Evolutionary conservation across 2,113 vertebrate species (phyloP).

Genomic region (Odontesthes bonariensis): DNA sequence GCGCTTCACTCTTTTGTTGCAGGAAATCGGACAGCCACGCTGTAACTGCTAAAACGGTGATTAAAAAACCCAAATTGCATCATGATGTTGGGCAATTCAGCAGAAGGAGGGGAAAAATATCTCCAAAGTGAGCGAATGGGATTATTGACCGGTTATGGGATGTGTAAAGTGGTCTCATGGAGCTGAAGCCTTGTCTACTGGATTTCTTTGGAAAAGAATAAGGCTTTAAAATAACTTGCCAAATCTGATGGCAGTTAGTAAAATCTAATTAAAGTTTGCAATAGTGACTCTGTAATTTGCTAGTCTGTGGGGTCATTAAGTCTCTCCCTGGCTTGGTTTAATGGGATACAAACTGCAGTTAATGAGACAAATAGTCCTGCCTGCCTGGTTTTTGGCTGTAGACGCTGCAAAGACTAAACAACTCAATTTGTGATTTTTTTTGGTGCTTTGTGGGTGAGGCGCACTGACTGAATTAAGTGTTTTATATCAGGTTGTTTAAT

Average conservation of each 20-base stretch:
- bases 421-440: slow-evolving; percentile 61
- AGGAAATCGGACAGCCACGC: slow-evolving; percentile 84
- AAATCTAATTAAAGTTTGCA: slow-evolving; percentile 81
- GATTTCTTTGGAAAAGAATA: slow-evolving; percentile 58
- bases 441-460: slow-evolving; percentile 51
- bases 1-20: slow-evolving; percentile 83
- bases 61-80: slow-evolving; percentile 85
- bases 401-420: slow-evolving; percentile 66
- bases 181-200: slow-evolving; percentile 35
- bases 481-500: slow-evolving; percentile 31
- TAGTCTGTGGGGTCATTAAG: slow-evolving; percentile 75
- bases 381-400: slow-evolving; percentile 58
- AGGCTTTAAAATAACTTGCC: slow-evolving; percentile 68
- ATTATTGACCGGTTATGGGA: slow-evolving; percentile 68
- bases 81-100: slow-evolving; percentile 81
- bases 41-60: slow-evolving; percentile 84
- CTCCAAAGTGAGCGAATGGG: slow-evolving; percentile 67
- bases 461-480: slow-evolving; percentile 26
- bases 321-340: slow-evolving; percentile 68
- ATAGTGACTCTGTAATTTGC: slow-evolving; percentile 80
- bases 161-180: slow-evolving; percentile 59
- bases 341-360: slow-evolving; percentile 78
- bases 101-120: slow-evolving; percentile 1
- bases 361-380: slow-evolving; percentile 78
- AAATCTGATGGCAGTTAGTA: slow-evolving; percentile 71